Conservation (phyloP, 2,797 vertebrate genomes). For the Lepidocolaptes lacrymiger region DNA sequence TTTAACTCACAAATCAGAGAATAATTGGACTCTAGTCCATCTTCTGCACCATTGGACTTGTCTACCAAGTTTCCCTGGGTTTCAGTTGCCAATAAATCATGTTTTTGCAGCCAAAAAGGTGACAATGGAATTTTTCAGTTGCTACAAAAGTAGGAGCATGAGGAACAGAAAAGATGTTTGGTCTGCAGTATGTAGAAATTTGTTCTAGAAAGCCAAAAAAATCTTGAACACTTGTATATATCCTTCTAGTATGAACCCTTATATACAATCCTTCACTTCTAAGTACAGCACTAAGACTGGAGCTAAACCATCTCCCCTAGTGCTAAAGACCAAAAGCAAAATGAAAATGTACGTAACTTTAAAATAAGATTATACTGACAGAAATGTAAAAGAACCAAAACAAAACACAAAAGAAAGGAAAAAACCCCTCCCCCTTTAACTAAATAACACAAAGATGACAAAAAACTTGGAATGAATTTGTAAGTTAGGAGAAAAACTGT, state of each 20-base stretch:
- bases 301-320: background rate
- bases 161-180: no score
- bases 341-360: background rate
- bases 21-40: background rate
- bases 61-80: background rate
- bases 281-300: background rate
- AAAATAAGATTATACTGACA: background rate
- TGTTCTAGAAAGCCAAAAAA: no score
- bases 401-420: background rate
- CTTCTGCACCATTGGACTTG: background rate
- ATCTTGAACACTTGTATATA: background rate
- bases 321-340: background rate
- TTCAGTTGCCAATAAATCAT: background rate
- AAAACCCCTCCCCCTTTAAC: fast-evolving
- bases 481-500: background rate
- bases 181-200: no score
- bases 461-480: background rate
- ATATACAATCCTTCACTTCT: background rate
- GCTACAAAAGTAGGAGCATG: no score
- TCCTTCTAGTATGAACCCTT: background rate
- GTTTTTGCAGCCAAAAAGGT: background rate
- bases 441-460: background rate
- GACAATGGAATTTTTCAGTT: background rate
- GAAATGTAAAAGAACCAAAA: background rate
- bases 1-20: background rate